phyloP scores from a whole-genome alignment of 2,888 invertebrate species.

The Cephus nigrinus region DNA sequence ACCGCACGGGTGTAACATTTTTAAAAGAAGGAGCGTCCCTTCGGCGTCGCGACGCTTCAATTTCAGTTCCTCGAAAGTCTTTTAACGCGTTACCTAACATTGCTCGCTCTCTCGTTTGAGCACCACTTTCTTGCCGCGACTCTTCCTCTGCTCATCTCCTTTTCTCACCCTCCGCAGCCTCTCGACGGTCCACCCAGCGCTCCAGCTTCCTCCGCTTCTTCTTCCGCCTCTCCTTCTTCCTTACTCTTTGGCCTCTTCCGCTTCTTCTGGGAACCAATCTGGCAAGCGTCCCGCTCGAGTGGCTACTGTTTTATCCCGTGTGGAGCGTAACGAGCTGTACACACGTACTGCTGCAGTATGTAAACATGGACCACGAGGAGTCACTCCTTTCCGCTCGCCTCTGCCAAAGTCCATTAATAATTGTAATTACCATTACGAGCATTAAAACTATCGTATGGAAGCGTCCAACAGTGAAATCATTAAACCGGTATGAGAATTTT shows the following conservation, averaged over 20 bases:
- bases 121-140: background rate
- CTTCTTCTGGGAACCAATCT: slow-evolving; percentile 9
- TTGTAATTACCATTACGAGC: background rate
- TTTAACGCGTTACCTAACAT: background rate
- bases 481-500: background rate
- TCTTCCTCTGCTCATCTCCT: background rate
- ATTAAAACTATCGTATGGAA: background rate
- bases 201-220: slow-evolving; percentile 13
- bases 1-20: background rate
- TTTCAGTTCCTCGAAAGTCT: background rate
- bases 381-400: background rate
- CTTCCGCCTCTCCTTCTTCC: slow-evolving; percentile 16
- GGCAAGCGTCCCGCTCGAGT: background rate
- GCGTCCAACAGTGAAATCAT: background rate
- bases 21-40: background rate
- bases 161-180: background rate
- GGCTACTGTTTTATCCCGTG: slow-evolving; percentile 1
- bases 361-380: background rate
- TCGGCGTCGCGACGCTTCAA: background rate
- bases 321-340: background rate
- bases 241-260: slow-evolving; percentile 3
- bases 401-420: background rate
- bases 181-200: background rate
- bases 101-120: background rate
- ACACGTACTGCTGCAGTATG: background rate